These are phyloP conservation scores for Cromileptes altivelis DNA, from an alignment of 2,113 vertebrate species.

Conservation along the genomic window DNA sequence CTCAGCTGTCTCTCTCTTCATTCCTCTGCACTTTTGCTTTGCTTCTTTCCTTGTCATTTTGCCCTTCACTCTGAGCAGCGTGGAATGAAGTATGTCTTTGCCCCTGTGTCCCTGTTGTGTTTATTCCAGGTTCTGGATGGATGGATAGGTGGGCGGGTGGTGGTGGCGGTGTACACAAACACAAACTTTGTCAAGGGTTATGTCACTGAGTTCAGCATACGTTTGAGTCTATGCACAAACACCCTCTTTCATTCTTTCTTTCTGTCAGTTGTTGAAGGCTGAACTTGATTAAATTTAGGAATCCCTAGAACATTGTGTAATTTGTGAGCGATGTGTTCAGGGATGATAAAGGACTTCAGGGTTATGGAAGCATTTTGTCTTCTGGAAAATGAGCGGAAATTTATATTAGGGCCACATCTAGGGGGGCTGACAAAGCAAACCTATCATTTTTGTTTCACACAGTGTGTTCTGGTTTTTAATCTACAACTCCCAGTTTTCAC, in stretches of 20 bases:
- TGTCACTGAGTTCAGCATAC: constrained; percentile 39
- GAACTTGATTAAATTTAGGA: background rate
- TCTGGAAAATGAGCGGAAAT: background rate
- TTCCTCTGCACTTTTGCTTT: background rate
- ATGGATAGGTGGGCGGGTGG: constrained; percentile 1
- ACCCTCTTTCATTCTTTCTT: background rate
- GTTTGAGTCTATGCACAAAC: background rate
- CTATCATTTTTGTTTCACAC: background rate
- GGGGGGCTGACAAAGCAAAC: background rate
- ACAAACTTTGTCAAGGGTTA: constrained; percentile 8
- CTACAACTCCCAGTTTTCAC: background rate
- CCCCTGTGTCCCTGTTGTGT: constrained; percentile 24
- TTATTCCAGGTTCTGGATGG: constrained; percentile 19
- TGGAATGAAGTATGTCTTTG: constrained; percentile 43
- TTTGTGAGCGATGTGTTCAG: background rate
- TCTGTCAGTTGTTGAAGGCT: background rate
- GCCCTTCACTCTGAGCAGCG: constrained; percentile 24
- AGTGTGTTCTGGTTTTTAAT: constrained; percentile 14
- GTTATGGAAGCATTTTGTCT: background rate
- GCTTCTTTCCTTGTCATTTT: constrained; percentile 5
- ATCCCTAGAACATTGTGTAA: background rate
- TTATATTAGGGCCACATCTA: background rate
- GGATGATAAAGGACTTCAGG: background rate
- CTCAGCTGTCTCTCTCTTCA: background rate
- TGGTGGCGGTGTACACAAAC: constrained; percentile 15